A percentile compares a stretch with the other conserved stretches of the same genome.
Evolutionary conservation across 1,140 invertebrate species (phyloP).

Genomic region (Drosophila hydei): DNA sequence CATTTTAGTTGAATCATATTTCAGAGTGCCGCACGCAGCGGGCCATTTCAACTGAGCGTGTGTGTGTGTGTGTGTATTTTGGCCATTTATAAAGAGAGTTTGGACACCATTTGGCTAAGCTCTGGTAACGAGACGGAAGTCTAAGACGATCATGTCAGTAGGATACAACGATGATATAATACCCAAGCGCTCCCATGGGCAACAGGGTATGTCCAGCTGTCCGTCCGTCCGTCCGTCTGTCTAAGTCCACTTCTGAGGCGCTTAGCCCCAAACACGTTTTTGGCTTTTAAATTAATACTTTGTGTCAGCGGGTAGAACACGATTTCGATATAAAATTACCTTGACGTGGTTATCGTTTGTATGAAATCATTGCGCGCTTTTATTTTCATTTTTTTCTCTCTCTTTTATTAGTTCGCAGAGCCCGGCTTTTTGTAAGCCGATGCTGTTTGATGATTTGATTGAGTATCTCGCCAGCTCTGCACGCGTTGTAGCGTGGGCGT

Average conservation of each 20-base stretch:
- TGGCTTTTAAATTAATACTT: slow-evolving; percentile 76
- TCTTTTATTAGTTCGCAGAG: slow-evolving; percentile 64
- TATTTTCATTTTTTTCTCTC: slow-evolving; percentile 10
- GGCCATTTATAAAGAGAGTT: slow-evolving; percentile 50
- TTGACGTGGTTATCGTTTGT: slow-evolving; percentile 72
- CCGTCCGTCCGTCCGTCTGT: neutral
- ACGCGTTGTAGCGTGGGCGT: slow-evolving; percentile 34
- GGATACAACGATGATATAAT: slow-evolving; percentile 64
- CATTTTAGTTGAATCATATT: slow-evolving; percentile 69
- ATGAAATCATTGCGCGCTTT: slow-evolving; percentile 70
- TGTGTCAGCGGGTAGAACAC: slow-evolving; percentile 69
- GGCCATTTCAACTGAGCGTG: slow-evolving; percentile 47
- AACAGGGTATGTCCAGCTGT: slow-evolving; percentile 5
- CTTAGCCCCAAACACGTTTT: slow-evolving; percentile 76
- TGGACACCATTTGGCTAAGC: slow-evolving; percentile 30
- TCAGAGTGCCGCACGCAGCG: slow-evolving; percentile 62
- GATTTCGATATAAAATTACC: slow-evolving; percentile 80
- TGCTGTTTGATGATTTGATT: slow-evolving; percentile 33
- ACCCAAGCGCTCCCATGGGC: slow-evolving; percentile 30
- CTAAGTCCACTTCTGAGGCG: slow-evolving; percentile 55
- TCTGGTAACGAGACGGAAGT: slow-evolving; percentile 66
- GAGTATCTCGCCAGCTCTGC: slow-evolving; percentile 17
- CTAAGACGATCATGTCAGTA: slow-evolving; percentile 36
- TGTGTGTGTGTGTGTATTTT: slow-evolving; percentile 45
- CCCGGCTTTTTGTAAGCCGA: slow-evolving; percentile 11